Base-by-base conservation (phyloP, 2,113 vertebrate species). In the Helogale parvula region DNA sequence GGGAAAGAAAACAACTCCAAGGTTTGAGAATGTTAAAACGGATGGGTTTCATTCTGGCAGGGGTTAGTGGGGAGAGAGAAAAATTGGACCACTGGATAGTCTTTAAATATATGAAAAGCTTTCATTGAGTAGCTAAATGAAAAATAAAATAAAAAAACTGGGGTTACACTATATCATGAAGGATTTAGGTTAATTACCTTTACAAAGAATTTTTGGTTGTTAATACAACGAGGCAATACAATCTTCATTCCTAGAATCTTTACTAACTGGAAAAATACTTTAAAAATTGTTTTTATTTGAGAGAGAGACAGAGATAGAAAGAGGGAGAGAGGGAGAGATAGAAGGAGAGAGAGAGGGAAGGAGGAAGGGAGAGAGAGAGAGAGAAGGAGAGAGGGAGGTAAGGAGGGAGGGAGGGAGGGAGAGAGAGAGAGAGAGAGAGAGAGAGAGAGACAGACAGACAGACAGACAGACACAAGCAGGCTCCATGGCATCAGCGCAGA, bases 31-130 rank as follows among this genome's bases (percentile, higher is more conserved):
- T 54, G 9, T 89, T 38, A 82, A 68, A 89, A 93, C n/a, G 13
- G 23, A 50, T 47, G 19, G 52, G 41, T 45, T 94, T 74, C 88
- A 88, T 89, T 3, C 23, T 71, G 60, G n/a, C 5, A 3, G 19
- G 35, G 13, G 57, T 9, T 1, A 2, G 2, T 19, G 4, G 1
- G 5, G 54, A n/a, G 66, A 68, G 19, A n/a, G 19, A 90, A 87
- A 91, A 94, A 52, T 7, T 29, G 13, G 13, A 19, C 6, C 13
- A 12, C 63, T 15, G 60, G 29, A 77, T 57, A 16, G 17, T 21
- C 31, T 96, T 74, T 72, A 90, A 93, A 77, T 88, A 66, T 57
- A 31, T 21, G 14, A 80, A 96, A 74, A 85, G 25, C 52, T 96
- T 96, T 92, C 29, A 76, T 0, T 60, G 25, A 76, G 7, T n/a